phyloP scores from a whole-genome alignment of 1,140 invertebrate genomes.

The Drusus annulatus region DNA sequence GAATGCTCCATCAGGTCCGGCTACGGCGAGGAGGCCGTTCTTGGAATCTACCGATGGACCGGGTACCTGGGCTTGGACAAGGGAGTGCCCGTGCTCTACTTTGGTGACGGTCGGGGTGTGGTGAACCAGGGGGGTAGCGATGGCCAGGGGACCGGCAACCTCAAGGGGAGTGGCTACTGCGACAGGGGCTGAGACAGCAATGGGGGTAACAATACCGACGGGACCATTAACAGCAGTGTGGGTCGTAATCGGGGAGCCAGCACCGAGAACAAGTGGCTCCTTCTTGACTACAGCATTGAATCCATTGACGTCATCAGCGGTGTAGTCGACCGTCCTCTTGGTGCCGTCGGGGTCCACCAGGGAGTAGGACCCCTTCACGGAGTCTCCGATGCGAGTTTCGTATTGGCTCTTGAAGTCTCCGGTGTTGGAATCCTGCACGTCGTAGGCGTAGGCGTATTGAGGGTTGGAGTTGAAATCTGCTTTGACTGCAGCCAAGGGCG shows the following conservation, averaged over 20 bases:
- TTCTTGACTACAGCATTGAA: conserved; percentile 61
- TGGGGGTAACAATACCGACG: background rate
- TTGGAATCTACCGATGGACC: background rate
- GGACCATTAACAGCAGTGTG: conserved; percentile 3
- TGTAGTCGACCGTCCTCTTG: conserved; percentile 71
- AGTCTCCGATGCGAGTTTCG: conserved; percentile 73
- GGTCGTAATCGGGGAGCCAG: background rate
- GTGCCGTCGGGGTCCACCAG: conserved; percentile 75
- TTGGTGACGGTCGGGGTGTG: background rate
- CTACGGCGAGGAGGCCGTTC: background rate
- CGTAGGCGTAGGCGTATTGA: conserved; percentile 72
- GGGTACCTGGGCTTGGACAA: background rate
- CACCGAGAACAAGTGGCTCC: conserved; percentile 41
- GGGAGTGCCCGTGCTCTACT: background rate
- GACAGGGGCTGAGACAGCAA: conserved; percentile 10
- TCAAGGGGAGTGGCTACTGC: background rate
- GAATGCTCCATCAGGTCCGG: conserved; percentile 11
- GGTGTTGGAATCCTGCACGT: conserved; percentile 72
- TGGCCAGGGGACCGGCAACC: background rate
- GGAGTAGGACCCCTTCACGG: conserved; percentile 73
- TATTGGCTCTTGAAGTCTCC: conserved; percentile 75
- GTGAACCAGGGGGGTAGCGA: background rate
- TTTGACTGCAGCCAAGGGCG: conserved; percentile 33
- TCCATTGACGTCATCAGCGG: conserved; percentile 71
- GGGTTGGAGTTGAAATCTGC: conserved; percentile 44